A percentile compares a stretch with the other conserved stretches of the same genome.
These are phyloP conservation scores for Cyprinodon variegatus DNA, from an alignment of 2,113 vertebrate species.

Conservation along the genomic window DNA sequence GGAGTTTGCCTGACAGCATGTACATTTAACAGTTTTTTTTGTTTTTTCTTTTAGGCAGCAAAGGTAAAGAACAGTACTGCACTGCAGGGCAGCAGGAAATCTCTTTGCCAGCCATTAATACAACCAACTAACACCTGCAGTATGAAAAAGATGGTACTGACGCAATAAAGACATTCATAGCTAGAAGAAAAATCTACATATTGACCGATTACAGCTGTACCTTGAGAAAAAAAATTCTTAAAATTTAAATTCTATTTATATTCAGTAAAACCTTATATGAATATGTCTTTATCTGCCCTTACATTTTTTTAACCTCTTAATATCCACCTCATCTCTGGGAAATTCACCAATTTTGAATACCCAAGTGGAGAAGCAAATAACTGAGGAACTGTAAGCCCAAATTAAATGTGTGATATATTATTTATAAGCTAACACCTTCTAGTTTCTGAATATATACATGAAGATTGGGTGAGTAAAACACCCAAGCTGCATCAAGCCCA, in stretches of 20 bases:
- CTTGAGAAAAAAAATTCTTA: not conserved
- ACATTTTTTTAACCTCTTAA: not conserved
- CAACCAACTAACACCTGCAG: conserved; percentile 29
- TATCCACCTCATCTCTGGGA: no score
- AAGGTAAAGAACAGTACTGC: conserved; percentile 13
- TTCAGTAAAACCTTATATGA: not conserved
- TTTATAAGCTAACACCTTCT: no score
- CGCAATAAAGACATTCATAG: not conserved
- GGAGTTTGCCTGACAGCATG: conserved; percentile 38
- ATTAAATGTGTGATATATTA: no score
- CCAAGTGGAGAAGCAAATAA: no score
- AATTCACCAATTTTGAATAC: no score
- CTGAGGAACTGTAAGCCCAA: no score
- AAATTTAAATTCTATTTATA: no score
- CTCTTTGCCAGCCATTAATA: conserved; percentile 14
- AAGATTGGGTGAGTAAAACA: no score
- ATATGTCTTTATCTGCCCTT: not conserved
- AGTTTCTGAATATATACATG: no score
- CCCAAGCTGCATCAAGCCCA: no score
- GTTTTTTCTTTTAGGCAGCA: not conserved
- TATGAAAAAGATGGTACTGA: conserved; percentile 7
- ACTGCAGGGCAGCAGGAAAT: conserved; percentile 22
- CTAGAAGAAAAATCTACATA: not conserved
- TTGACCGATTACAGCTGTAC: not conserved
- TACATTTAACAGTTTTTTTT: no score